Percentiles rank a stretch among this genome's conserved stretches.
phyloP scores from a whole-genome alignment of 2,113 vertebrate species.

The Eulemur macaco region DNA sequence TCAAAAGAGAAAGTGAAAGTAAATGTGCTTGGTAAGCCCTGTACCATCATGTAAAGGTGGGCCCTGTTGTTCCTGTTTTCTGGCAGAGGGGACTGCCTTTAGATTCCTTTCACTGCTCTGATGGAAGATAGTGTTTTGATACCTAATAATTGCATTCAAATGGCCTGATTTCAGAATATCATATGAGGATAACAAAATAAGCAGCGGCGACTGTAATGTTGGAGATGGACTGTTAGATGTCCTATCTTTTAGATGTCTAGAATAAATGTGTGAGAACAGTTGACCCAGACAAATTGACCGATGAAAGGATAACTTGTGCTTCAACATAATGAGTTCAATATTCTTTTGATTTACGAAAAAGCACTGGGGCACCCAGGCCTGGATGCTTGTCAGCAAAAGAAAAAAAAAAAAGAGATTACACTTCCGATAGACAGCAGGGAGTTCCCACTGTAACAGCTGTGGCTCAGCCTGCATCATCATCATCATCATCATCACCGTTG shows the following conservation, averaged over 20 bases:
- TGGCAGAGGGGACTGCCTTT: background rate
- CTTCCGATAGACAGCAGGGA: background rate
- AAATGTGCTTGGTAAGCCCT: background rate
- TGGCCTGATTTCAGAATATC: slow-evolving; percentile 4
- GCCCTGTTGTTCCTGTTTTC: background rate
- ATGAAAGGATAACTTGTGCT: slow-evolving; percentile 45
- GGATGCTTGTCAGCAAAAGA: background rate
- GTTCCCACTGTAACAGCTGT: background rate
- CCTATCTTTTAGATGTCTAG: slow-evolving; percentile 65
- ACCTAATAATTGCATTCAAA: slow-evolving; percentile 48
- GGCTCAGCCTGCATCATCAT: background rate
- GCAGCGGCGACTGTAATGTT: slow-evolving; percentile 39
- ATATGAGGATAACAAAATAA: slow-evolving; percentile 53
- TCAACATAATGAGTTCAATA: slow-evolving; percentile 55
- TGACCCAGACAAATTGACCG: slow-evolving; percentile 62
- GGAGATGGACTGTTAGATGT: slow-evolving; percentile 27
- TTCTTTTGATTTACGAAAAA: slow-evolving; percentile 57
- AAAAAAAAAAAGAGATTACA: background rate
- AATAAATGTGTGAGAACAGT: slow-evolving; percentile 49
- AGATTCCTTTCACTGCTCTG: background rate
- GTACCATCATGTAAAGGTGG: background rate
- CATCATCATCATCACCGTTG: background rate
- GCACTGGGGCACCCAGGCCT: background rate
- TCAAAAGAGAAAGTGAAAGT: slow-evolving; percentile 18
- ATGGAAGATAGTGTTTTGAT: slow-evolving; percentile 64